Evolutionary conservation across 2,113 vertebrate genomes (phyloP).

Genomic region (Burhinus bistriatus): DNA sequence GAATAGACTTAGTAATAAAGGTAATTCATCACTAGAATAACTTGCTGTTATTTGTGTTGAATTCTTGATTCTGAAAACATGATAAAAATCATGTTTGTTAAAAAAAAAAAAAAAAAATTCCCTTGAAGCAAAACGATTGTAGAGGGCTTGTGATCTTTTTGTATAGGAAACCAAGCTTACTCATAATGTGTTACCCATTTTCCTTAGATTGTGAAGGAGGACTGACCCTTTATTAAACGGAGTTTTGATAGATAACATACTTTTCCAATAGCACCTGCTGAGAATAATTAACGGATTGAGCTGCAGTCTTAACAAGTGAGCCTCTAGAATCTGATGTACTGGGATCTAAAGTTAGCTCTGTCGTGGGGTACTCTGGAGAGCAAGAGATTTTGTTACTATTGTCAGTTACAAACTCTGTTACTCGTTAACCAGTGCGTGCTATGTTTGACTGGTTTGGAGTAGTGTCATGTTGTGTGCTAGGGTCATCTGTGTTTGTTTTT

Average conservation of each 20-base stretch:
- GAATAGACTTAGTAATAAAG: background rate
- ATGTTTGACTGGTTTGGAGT: background rate
- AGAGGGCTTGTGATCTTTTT: background rate
- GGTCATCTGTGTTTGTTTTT: background rate
- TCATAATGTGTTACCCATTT: background rate
- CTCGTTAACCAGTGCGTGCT: background rate
- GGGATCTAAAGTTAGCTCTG: background rate
- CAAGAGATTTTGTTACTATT: background rate
- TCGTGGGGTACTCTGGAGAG: background rate
- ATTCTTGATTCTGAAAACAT: background rate
- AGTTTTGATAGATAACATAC: background rate
- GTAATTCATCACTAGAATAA: background rate
- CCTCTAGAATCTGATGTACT: background rate
- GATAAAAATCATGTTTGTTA: background rate
- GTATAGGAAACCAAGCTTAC: background rate
- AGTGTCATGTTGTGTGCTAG: fast-evolving
- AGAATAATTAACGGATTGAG: background rate
- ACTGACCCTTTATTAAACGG: background rate
- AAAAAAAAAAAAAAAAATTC: background rate
- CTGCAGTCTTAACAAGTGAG: background rate
- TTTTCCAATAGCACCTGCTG: background rate
- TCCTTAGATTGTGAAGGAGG: background rate
- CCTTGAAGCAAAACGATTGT: background rate
- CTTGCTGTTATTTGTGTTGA: background rate
- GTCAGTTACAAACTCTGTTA: background rate